Conservation (phyloP, 1,140 invertebrate genomes). For the Brachionus plicatilis region DNA sequence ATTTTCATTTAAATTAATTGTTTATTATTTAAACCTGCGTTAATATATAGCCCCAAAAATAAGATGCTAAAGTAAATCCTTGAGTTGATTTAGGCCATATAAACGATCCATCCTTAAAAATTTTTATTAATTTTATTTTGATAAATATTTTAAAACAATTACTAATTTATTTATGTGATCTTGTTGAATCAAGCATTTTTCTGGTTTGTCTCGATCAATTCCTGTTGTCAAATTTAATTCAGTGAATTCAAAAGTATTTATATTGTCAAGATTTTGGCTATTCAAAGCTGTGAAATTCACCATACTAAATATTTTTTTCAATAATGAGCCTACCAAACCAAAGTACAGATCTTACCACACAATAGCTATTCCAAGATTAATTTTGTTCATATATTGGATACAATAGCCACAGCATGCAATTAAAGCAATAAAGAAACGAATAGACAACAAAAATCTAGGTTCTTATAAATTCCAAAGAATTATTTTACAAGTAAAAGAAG, state of each 20-base stretch:
- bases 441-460: not conserved
- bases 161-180: not conserved
- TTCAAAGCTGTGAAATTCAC: constrained; percentile 11
- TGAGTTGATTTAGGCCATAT: constrained; percentile 52
- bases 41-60: constrained; percentile 56
- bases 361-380: constrained; percentile 37
- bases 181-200: not conserved
- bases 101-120: constrained; percentile 51
- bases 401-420: not conserved
- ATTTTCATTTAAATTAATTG: too few species aligned
- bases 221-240: not conserved
- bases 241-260: not conserved
- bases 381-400: constrained; percentile 36
- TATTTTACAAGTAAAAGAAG: not conserved
- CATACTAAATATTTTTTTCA: not conserved
- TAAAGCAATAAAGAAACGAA: constrained; percentile 22
- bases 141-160: not conserved
- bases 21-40: constrained; percentile 46
- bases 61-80: constrained; percentile 52
- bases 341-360: not conserved
- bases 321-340: not conserved
- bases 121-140: not conserved
- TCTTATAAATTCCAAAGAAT: not conserved
- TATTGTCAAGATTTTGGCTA: not conserved
- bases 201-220: not conserved